Evolutionary conservation across 2,797 vertebrate genomes (phyloP).

Genomic region (Bufotes viridis): DNA sequence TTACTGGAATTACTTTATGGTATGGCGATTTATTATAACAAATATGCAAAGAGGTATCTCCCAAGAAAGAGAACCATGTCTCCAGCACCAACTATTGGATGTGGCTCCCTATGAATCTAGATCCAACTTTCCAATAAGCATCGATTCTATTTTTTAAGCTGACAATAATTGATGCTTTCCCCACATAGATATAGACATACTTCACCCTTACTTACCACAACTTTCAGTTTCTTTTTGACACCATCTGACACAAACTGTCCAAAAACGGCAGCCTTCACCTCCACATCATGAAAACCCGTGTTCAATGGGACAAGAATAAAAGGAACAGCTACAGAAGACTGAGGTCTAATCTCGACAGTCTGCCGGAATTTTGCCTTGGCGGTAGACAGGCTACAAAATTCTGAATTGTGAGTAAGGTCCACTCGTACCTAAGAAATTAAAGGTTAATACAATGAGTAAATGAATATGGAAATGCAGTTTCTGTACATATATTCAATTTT

Average conservation of each 20-base stretch:
- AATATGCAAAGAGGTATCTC: too few relatives aligned
- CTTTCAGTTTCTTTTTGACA: conserved; percentile 54
- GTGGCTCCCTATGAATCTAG: too few relatives aligned
- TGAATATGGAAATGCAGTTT: too few relatives aligned
- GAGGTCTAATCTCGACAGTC: neutral
- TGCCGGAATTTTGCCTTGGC: neutral
- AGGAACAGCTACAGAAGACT: conserved; percentile 34
- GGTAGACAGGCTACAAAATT: conserved; percentile 48
- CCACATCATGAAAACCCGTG: conserved; percentile 41
- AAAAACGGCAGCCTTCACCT: conserved; percentile 51
- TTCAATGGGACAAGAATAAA: conserved; percentile 52
- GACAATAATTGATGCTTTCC: too few relatives aligned
- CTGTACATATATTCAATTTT: neutral
- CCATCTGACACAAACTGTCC: conserved; percentile 35
- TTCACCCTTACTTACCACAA: conserved; percentile 57
- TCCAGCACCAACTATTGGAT: too few relatives aligned
- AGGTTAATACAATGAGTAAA: neutral
- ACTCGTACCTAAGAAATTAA: conserved; percentile 38
- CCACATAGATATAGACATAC: neutral
- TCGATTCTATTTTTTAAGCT: too few relatives aligned
- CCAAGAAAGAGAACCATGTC: too few relatives aligned
- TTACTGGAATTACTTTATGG: too few relatives aligned
- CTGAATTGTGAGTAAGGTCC: conserved; percentile 42
- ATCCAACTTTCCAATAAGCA: too few relatives aligned
- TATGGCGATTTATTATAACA: too few relatives aligned